Percentiles rank a stretch among this genome's conserved stretches.
phyloP scores from a whole-genome alignment of 2,113 vertebrate species.

The Lophotis ruficrista region DNA sequence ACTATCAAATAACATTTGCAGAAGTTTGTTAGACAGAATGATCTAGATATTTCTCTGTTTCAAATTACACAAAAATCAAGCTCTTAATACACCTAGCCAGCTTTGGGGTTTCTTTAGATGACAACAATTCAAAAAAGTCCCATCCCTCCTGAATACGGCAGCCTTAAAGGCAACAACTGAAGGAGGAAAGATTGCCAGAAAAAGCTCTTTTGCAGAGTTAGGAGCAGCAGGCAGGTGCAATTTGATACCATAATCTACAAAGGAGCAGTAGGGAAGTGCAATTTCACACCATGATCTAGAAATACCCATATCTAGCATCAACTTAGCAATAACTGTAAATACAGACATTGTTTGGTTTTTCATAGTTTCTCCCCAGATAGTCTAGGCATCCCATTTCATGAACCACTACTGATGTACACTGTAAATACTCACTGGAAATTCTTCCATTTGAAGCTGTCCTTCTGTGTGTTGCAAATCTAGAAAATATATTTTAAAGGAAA shows the following conservation, averaged over 20 bases:
- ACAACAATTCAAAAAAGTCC: not conserved
- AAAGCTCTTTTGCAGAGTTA: not conserved
- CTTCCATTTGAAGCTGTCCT: slow-evolving; percentile 87
- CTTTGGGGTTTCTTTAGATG: not conserved
- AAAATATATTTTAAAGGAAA: slow-evolving; percentile 50
- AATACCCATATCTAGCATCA: not conserved
- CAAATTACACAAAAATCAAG: not conserved
- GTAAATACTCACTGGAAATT: slow-evolving; percentile 84
- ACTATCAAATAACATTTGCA: not conserved
- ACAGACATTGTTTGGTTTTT: not conserved
- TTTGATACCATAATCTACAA: slow-evolving; percentile 1
- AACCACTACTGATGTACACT: not conserved
- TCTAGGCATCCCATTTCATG: not conserved
- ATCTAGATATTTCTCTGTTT: not conserved
- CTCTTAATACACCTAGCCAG: not conserved
- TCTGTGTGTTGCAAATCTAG: slow-evolving; percentile 88
- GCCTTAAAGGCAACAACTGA: not conserved
- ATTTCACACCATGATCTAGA: not conserved
- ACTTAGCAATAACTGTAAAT: not conserved
- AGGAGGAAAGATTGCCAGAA: not conserved
- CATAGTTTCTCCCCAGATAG: not conserved
- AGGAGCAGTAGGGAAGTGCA: not conserved
- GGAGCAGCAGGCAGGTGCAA: not conserved
- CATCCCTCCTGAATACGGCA: not conserved
- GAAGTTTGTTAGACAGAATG: not conserved